A percentile compares a stretch with the other conserved stretches of the same genome.
Evolutionary conservation across 1,140 invertebrate genomes (phyloP).

Genomic region (Leguminivora glycinivorella): DNA sequence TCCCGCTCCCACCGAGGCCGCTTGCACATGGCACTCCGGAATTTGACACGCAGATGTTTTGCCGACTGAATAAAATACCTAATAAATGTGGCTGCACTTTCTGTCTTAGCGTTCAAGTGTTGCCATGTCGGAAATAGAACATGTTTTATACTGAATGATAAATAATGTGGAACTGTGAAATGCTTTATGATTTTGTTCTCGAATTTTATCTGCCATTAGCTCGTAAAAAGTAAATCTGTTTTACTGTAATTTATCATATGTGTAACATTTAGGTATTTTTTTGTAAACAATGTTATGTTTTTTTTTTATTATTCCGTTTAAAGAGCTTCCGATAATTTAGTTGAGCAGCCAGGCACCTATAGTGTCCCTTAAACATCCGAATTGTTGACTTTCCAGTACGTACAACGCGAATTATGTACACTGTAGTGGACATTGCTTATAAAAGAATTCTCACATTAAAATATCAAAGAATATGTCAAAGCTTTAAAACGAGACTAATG

Average conservation of each 20-base stretch:
- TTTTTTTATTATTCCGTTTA: too few relatives aligned
- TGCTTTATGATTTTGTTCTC: background rate
- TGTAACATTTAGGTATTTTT: too few relatives aligned
- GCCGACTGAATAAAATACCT: conserved; percentile 67
- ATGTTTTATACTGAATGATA: conserved; percentile 11
- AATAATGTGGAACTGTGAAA: background rate
- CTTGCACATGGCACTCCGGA: conserved; percentile 72
- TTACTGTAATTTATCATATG: too few relatives aligned
- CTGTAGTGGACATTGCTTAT: background rate
- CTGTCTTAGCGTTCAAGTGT: conserved; percentile 5
- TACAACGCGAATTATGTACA: background rate
- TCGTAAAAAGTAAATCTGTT: background rate
- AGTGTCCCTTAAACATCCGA: too few relatives aligned
- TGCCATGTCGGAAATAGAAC: conserved; percentile 23
- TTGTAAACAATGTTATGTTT: too few relatives aligned
- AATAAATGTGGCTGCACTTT: conserved; percentile 56
- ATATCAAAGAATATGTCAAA: background rate
- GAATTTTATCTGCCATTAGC: background rate
- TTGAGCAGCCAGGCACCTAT: background rate
- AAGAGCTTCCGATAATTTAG: background rate
- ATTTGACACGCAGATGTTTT: conserved; percentile 76
- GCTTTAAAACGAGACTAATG: background rate
- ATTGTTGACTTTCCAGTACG: too few relatives aligned
- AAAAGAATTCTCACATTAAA: background rate
- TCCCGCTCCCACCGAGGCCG: conserved; percentile 63